phyloP scores from a whole-genome alignment of 1,140 invertebrate genomes.

The Ceratina japonica region DNA sequence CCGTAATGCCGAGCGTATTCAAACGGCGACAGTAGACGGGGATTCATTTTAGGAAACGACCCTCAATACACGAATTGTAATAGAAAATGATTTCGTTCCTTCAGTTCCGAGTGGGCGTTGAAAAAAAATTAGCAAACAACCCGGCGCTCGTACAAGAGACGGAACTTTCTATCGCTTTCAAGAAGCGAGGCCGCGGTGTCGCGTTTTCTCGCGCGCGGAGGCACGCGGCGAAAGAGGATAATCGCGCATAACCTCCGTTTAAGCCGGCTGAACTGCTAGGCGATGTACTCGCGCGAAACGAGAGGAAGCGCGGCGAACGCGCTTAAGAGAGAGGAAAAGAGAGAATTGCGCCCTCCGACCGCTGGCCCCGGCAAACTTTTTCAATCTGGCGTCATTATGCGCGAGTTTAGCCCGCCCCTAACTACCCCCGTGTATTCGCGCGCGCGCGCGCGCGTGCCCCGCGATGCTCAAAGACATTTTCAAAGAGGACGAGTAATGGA shows the following conservation, averaged over 20 bases:
- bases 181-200: neutral
- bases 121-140: neutral
- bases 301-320: too few species aligned
- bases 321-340: conserved; percentile 20
- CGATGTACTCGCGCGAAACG: conserved; percentile 28
- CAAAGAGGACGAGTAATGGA: conserved; percentile 59
- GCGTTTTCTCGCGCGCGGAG: neutral
- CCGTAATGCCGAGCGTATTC: neutral
- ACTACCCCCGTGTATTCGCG: conserved; percentile 27
- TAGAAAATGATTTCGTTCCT: too few species aligned
- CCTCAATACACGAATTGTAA: too few species aligned
- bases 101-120: too few species aligned
- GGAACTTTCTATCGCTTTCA: neutral
- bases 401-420: conserved; percentile 59
- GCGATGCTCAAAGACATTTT: conserved; percentile 57
- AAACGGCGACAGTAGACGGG: neutral
- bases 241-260: conserved; percentile 62
- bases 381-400: conserved; percentile 75
- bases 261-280: conserved; percentile 56
- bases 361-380: conserved; percentile 67
- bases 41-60: too few species aligned
- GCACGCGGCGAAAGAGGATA: conserved; percentile 43
- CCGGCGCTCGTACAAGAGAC: too few species aligned
- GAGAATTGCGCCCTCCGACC: conserved; percentile 33
- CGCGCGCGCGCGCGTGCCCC: neutral